Percentiles rank a stretch among this genome's conserved stretches.
phyloP scores from a whole-genome alignment of 35 echinoderm and acorn worm genomes.

The Ophiothrix spiculata region DNA sequence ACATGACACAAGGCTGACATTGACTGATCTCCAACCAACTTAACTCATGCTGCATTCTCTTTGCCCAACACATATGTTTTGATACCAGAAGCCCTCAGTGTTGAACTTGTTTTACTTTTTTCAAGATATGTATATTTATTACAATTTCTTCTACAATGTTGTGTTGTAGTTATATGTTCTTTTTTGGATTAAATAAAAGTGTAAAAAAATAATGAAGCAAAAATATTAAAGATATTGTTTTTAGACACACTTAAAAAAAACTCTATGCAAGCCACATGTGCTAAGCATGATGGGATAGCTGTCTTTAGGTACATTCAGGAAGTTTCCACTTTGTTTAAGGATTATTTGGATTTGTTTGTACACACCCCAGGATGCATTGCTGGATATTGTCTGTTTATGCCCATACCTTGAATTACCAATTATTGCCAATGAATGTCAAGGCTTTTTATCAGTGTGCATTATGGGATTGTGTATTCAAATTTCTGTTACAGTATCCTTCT shows the following conservation, averaged over 20 bases:
- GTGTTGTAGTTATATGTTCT: neutral
- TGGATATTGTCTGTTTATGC: too few species aligned
- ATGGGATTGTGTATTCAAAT: too few species aligned
- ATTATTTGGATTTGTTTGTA: too few species aligned
- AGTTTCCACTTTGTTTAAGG: too few species aligned
- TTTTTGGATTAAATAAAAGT: neutral
- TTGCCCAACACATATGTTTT: neutral
- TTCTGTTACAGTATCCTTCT: too few species aligned
- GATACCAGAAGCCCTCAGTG: neutral
- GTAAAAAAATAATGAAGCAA: neutral
- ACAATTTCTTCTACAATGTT: too few species aligned
- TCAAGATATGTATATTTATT: neutral
- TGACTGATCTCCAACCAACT: constrained; percentile 1
- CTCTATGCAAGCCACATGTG: constrained; percentile 5
- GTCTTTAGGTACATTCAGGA: too few species aligned
- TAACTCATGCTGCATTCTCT: neutral
- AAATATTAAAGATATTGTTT: neutral
- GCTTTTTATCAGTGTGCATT: too few species aligned
- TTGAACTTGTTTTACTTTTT: neutral
- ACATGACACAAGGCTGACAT: too few species aligned
- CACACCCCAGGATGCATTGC: too few species aligned
- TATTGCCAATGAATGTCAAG: too few species aligned
- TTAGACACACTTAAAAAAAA: neutral
- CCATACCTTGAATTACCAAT: too few species aligned
- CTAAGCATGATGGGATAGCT: neutral